Evolutionary conservation across 2,113 vertebrate species (phyloP).

Genomic region (Lethenteron reissneri): DNA sequence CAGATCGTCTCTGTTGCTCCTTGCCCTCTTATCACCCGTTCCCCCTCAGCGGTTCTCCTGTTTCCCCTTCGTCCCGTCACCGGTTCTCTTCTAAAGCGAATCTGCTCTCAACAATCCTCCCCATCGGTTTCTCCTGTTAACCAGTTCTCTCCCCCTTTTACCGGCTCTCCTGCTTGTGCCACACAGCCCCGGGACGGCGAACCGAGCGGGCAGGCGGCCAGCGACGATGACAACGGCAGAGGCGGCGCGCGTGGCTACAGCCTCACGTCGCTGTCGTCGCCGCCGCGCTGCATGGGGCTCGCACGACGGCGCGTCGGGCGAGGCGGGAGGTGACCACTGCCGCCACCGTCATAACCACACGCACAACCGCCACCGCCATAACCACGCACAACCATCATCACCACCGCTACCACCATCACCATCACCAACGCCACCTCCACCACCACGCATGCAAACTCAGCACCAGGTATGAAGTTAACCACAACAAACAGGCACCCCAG

Average conservation of each 20-base stretch:
- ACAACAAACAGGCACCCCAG: background rate
- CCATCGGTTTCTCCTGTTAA: accelerated
- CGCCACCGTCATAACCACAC: background rate
- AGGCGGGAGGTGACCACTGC: constrained; percentile 45
- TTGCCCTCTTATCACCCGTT: too few species aligned
- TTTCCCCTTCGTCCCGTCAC: too few species aligned
- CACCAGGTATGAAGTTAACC: background rate
- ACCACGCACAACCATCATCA: background rate
- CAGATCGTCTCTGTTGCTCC: too few species aligned
- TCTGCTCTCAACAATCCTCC: too few species aligned
- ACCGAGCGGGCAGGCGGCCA: constrained; percentile 18
- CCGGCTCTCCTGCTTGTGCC: background rate
- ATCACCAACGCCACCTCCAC: too few species aligned
- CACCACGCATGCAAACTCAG: background rate
- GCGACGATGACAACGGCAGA: constrained; percentile 30
- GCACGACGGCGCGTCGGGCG: constrained; percentile 51
- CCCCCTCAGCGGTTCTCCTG: too few species aligned
- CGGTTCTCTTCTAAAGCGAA: too few species aligned
- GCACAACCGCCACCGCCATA: background rate
- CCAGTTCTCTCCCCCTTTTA: constrained; percentile 9
- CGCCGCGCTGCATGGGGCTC: constrained; percentile 49
- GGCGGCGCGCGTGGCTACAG: constrained; percentile 44
- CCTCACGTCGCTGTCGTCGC: constrained; percentile 52
- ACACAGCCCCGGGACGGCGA: constrained; percentile 44
- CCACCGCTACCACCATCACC: constrained; percentile 4